phyloP scores from a whole-genome alignment of 2,113 vertebrate species.

The Pycnonotus jocosus region DNA sequence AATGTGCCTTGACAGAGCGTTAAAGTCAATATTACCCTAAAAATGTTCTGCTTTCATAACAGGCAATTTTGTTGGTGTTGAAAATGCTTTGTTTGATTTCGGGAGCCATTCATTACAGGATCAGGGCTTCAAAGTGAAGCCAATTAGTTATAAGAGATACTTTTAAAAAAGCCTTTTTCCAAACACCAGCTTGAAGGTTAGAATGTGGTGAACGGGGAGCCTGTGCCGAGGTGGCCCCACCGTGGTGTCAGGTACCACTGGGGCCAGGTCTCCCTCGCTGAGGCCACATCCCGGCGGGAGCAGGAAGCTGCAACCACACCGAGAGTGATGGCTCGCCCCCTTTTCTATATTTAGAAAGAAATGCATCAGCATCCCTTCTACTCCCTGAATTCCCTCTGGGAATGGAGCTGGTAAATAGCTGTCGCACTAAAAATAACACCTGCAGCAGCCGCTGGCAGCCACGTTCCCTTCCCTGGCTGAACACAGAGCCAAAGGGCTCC shows the following conservation, averaged over 20 bases:
- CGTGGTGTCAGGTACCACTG: fast-evolving
- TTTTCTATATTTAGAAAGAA: conserved; percentile 19
- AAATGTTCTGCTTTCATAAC: conserved; percentile 46
- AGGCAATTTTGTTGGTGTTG: conserved; percentile 26
- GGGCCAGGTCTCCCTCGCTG: fast-evolving
- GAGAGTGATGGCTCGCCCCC: not conserved
- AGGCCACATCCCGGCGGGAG: fast-evolving
- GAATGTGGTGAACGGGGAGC: not conserved
- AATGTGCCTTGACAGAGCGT: conserved; percentile 61
- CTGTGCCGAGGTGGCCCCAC: not conserved
- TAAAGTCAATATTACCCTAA: conserved; percentile 61
- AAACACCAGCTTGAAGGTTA: not conserved
- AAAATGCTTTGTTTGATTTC: conserved; percentile 28
- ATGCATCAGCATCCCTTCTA: conserved; percentile 28
- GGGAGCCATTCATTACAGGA: conserved; percentile 25
- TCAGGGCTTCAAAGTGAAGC: conserved; percentile 17
- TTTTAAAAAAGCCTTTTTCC: conserved; percentile 25
- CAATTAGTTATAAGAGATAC: not conserved
- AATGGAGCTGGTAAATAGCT: conserved; percentile 17
- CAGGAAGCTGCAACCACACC: not conserved
- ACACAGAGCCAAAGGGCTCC: conserved; percentile 22
- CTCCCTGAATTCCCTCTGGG: not conserved
- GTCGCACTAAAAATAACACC: conserved; percentile 26
- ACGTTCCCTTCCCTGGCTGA: not conserved
- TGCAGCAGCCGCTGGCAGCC: not conserved